Evolutionary conservation across 2,797 vertebrate species (phyloP), one percentile per base, ranked within the genome.

Genomic region (Lepus townsendii): DNA sequence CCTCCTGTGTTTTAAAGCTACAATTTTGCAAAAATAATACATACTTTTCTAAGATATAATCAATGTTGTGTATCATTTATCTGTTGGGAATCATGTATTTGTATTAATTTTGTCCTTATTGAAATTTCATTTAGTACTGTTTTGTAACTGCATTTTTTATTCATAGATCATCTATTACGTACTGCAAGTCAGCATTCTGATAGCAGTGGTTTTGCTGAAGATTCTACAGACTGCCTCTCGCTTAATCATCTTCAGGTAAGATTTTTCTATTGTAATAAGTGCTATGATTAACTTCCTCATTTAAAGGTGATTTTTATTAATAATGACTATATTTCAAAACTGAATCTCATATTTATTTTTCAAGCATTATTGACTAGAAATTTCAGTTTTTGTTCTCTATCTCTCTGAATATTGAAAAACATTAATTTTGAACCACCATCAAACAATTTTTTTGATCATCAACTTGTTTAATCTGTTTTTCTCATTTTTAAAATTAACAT

Each of bases 181-280:
- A 99, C 99, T 2, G 98, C 98, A 1, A 99, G 99, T 97, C 99
- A 99, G 96, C 99, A 99, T 97, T 99, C 99, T 1, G 99, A 99
- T 98, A 99, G 99, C 98, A 99, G 99, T 26, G 99, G 99, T 26
- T 99, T 99, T 75, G 99, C 99, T 73, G 99, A 99, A 97, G 99
- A 99, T 91, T 99, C 99, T 0, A 97, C 98, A 1, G 99, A 99
- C 75, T 98, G 98, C 69, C 97, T 97, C 90, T 98, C 98, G 0
- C 98, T 98, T 96, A 99, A 88, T 98, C 98, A 98, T 94, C 98
- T 99, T 73, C 99, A 99, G 99, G 99, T 99, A 98, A 97, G 79
- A 35, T 27, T 82, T 57, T 95, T 32, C 10, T n/a, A 0, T 3
- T 54, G 0, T 42, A 78, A 0, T 0, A 91, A 75, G 68, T 50